phyloP scores from a whole-genome alignment of 2,113 vertebrate genomes.

The Menura novaehollandiae region DNA sequence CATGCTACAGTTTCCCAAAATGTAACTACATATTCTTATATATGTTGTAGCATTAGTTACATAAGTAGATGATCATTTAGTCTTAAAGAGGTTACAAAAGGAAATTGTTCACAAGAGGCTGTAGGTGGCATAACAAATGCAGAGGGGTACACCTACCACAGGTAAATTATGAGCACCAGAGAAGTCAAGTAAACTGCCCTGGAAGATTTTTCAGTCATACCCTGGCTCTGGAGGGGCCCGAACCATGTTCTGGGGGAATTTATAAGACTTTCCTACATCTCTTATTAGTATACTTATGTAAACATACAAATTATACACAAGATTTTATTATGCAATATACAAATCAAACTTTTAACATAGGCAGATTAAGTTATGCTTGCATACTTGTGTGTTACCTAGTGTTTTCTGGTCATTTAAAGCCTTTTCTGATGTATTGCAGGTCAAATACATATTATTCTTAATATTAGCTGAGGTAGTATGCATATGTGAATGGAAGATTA shows the following conservation, averaged over 20 bases:
- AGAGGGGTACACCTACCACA: not conserved
- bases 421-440: not conserved
- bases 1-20: not conserved
- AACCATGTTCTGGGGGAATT: not conserved
- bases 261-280: not conserved
- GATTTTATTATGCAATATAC: not conserved
- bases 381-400: not conserved
- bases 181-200: not conserved
- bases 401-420: not conserved
- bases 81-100: not conserved
- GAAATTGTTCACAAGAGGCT: not conserved
- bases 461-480: not conserved
- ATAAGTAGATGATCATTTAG: not conserved
- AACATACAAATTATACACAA: not conserved
- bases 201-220: not conserved
- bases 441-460: not conserved
- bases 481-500: not conserved
- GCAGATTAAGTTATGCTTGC: not conserved
- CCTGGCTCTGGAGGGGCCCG: not conserved
- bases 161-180: not conserved
- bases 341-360: not conserved
- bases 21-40: not conserved
- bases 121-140: constrained; percentile 21
- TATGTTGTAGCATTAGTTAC: not conserved
- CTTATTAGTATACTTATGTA: not conserved